A percentile compares a stretch with the other conserved stretches of the same genome.
Conservation (phyloP, 1,140 invertebrate genomes). For the Camponotus pennsylvanicus region DNA sequence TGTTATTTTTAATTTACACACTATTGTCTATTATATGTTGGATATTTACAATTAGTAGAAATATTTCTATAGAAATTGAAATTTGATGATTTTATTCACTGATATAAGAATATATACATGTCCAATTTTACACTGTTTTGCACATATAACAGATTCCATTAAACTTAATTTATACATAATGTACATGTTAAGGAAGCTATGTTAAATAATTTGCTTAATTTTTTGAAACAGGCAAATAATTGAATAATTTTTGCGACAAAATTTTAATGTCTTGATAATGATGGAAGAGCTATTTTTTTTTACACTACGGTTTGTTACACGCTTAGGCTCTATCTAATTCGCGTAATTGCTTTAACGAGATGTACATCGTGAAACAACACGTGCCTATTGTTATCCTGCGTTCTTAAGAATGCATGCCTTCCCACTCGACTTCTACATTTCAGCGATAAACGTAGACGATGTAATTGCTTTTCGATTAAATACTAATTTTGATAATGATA, state of each 20-base stretch:
- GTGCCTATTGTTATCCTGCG: slow-evolving; percentile 48
- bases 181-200: background rate
- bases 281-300: background rate
- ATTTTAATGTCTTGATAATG: slow-evolving; percentile 18
- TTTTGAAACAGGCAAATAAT: background rate
- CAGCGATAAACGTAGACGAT: background rate
- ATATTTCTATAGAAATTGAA: background rate
- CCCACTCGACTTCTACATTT: slow-evolving; percentile 20
- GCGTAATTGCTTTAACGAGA: slow-evolving; percentile 54
- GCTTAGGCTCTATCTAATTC: slow-evolving; percentile 45
- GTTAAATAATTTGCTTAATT: background rate
- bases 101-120: background rate
- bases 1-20: slow-evolving; percentile 5
- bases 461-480: slow-evolving; percentile 15
- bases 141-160: background rate
- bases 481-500: background rate
- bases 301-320: background rate
- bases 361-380: slow-evolving; percentile 39
- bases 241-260: background rate
- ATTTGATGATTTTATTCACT: background rate
- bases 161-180: background rate
- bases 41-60: background rate
- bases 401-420: slow-evolving; percentile 30
- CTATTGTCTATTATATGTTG: background rate
- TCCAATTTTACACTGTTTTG: background rate